Base-by-base conservation (phyloP, 2,888 invertebrate genomes). In the Agrotis ipsilon region DNA sequence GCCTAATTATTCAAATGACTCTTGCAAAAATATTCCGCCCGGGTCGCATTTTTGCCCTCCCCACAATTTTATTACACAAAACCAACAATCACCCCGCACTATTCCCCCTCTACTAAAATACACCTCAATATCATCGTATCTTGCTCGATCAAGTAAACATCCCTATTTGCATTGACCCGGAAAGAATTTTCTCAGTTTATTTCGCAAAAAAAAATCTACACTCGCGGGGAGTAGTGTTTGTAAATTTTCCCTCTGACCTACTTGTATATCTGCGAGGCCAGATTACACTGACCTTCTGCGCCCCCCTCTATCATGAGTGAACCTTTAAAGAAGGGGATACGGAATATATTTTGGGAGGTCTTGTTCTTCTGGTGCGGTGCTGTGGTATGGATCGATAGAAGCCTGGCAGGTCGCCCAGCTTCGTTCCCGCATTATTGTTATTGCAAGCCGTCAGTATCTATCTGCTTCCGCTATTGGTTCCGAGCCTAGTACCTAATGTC, bases 241-340 rank as follows among this genome's bases (percentile, higher is more conserved):
- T 95, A 94, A 94, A 96, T 94, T 95, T 95, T 96, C 95, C 94
- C 91, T 95, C 91, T 96, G 96, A 96, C 96, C 96, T 96, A 96
- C 94, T 96, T 96, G 95, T 92, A 90, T 90, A 91, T 94, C 91
- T 92, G 90, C 87, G 86, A 84, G 86, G 86, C 95, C 94, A 94
- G 87, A 85, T 74, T 82, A 82, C 54, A 76, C 75, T 88, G 95
- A 91, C 77, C 93, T 89, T 71, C 93, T 89, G 74, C 87, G 83
- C 80, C 87, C 86, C 90, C 82, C 84, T 86, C 82, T 76, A 78
- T 87, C 85, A 84, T 80, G 83, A 81, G 86, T 83, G 84, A 81
- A 84, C 82, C 86, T 80, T 78, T 68, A 86, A 87, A 86, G 87
- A 84, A 88, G 90, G 90, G 92, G 91, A 85, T 84, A 82, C 72